Evolutionary conservation across 2,113 vertebrate genomes (phyloP).

Genomic region (Tichodroma muraria): DNA sequence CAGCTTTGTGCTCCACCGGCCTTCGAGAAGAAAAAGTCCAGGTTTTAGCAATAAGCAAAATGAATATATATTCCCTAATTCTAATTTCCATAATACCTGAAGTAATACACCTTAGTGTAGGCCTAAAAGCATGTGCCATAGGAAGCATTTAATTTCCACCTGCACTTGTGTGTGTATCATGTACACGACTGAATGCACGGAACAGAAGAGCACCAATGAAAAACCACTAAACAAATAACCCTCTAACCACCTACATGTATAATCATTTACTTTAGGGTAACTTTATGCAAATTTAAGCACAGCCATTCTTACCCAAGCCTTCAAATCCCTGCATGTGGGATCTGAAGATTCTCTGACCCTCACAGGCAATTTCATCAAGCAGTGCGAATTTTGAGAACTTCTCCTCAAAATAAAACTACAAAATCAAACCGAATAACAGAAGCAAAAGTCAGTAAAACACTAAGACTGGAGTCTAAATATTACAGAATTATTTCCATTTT

Average conservation of each 20-base stretch:
- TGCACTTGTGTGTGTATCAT: background rate
- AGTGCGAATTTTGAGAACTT: background rate
- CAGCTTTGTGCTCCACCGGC: background rate
- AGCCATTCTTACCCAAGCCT: background rate
- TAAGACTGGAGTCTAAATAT: background rate
- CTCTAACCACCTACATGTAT: background rate
- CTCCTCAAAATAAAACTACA: background rate
- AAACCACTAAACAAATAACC: background rate
- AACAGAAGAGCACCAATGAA: background rate
- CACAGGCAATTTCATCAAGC: background rate
- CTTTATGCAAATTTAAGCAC: background rate
- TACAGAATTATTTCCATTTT: background rate
- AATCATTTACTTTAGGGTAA: background rate
- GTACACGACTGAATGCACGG: background rate
- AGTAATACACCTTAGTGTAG: background rate
- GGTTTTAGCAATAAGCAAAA: background rate
- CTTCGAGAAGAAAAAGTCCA: background rate
- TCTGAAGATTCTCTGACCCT: background rate
- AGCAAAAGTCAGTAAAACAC: background rate
- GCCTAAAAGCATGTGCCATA: background rate
- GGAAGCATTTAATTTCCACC: background rate
- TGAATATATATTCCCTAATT: background rate
- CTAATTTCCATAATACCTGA: background rate
- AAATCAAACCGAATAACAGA: background rate
- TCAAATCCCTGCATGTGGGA: background rate